Percentiles rank a stretch among this genome's conserved stretches.
Evolutionary conservation across 2,797 vertebrate genomes (phyloP).

Genomic region (Staurois parvus): DNA sequence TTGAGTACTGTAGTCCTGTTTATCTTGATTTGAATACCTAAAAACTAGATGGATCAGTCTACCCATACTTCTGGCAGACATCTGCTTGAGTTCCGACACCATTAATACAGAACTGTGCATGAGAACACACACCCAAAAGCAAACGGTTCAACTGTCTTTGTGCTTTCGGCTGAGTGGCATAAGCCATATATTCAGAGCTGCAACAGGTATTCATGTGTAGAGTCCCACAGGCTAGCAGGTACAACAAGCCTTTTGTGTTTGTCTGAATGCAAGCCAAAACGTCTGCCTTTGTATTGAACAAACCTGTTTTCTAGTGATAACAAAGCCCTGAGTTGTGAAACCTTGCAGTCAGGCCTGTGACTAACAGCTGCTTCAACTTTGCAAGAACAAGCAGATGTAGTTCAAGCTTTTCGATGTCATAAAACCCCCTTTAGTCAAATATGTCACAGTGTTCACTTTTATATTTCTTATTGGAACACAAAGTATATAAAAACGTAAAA

Average conservation of each 20-base stretch:
- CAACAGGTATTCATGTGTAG: slow-evolving; percentile 67
- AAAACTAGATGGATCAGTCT: slow-evolving; percentile 1
- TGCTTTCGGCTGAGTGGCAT: slow-evolving; percentile 62
- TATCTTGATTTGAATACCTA: background rate
- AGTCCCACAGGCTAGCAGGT: slow-evolving; percentile 65
- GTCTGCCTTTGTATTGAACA: slow-evolving; percentile 63
- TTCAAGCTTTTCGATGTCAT: background rate
- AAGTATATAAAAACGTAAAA: no score
- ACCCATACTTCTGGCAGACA: background rate
- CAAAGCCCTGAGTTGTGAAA: slow-evolving; percentile 65
- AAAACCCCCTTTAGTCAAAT: background rate
- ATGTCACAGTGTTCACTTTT: background rate
- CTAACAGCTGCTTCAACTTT: slow-evolving; percentile 59
- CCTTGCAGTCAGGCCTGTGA: slow-evolving; percentile 66
- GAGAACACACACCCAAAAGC: slow-evolving; percentile 55
- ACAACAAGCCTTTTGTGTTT: slow-evolving; percentile 70
- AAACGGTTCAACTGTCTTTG: slow-evolving; percentile 59
- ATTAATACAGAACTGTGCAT: slow-evolving; percentile 39
- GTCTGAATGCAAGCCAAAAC: slow-evolving; percentile 67
- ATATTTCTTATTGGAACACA: background rate
- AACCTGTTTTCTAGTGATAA: slow-evolving; percentile 58
- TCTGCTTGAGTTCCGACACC: background rate
- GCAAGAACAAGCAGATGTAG: slow-evolving; percentile 63
- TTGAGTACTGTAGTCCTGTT: background rate
- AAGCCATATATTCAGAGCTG: slow-evolving; percentile 56